Conservation (phyloP, 2,888 invertebrate genomes). For the Drosophila formosana region DNA sequence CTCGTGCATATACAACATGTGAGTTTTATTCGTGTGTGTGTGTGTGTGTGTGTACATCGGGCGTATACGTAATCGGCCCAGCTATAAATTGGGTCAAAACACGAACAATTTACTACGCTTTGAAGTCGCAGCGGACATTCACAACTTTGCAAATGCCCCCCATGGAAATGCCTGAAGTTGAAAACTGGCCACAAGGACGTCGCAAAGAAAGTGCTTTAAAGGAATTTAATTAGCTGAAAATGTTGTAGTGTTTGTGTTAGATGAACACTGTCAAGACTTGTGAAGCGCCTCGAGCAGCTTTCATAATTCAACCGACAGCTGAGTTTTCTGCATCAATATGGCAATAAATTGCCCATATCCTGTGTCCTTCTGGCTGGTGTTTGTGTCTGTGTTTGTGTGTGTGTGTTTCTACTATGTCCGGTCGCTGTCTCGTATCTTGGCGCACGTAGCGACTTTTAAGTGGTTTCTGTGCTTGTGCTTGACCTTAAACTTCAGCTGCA, state of each 20-base stretch:
- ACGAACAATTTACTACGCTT: slow-evolving; percentile 55
- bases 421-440: slow-evolving; percentile 28
- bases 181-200: slow-evolving; percentile 6
- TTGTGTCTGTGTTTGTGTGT: not conserved
- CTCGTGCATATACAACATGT: slow-evolving; percentile 27
- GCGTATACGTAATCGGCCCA: slow-evolving; percentile 4
- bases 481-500: slow-evolving; percentile 71
- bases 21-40: not conserved
- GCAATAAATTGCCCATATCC: slow-evolving; percentile 55
- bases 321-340: slow-evolving; percentile 68
- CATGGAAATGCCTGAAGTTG: slow-evolving; percentile 33
- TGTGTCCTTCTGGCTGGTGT: not conserved
- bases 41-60: not conserved
- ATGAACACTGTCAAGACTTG: not conserved
- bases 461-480: slow-evolving; percentile 63
- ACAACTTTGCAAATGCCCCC: slow-evolving; percentile 55
- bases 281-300: slow-evolving; percentile 38
- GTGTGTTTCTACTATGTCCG: slow-evolving; percentile 18
- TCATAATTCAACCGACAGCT: slow-evolving; percentile 68
- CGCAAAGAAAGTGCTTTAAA: slow-evolving; percentile 5
- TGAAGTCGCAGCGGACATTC: slow-evolving; percentile 58
- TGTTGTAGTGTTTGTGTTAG: slow-evolving; percentile 2
- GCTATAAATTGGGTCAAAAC: slow-evolving; percentile 69
- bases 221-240: slow-evolving; percentile 46
- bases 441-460: slow-evolving; percentile 64